Percentiles rank a stretch among this genome's conserved stretches.
Conservation (phyloP, 2,888 invertebrate genomes). For the Mimas tiliae region DNA sequence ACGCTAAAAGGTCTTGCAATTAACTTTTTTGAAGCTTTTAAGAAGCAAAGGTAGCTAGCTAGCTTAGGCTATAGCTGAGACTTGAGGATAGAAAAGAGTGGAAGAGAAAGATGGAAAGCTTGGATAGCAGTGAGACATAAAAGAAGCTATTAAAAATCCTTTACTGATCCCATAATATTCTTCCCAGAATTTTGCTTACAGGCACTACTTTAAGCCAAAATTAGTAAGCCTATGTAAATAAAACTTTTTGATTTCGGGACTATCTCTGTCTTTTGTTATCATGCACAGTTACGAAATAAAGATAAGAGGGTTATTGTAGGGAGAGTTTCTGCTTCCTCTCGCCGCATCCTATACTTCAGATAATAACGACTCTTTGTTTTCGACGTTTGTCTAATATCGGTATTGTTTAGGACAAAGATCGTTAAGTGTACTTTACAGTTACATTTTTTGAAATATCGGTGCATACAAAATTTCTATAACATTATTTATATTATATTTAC, state of each 20-base stretch:
- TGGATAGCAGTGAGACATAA: no score
- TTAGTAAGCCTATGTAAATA: background rate
- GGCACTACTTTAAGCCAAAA: background rate
- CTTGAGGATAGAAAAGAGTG: no score
- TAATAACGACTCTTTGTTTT: conserved; percentile 4
- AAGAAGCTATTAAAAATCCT: no score
- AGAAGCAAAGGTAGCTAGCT: no score
- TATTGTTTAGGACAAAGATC: background rate
- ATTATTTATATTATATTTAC: no score
- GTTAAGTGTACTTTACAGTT: background rate
- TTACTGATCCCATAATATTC: no score
- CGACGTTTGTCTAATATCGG: background rate
- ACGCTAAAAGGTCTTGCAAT: no score
- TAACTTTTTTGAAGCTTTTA: no score
- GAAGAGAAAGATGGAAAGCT: no score
- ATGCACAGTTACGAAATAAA: conserved; percentile 3
- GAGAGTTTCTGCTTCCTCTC: conserved; percentile 1
- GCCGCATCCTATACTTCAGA: conserved; percentile 1
- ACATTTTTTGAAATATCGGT: background rate
- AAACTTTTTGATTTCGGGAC: background rate
- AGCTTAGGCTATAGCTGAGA: no score
- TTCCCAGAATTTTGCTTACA: no score
- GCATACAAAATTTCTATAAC: no score
- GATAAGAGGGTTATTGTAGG: conserved; percentile 1
- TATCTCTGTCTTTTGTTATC: background rate